phyloP scores from a whole-genome alignment of 1,140 invertebrate genomes.

The Oncopodura yosiiana region DNA sequence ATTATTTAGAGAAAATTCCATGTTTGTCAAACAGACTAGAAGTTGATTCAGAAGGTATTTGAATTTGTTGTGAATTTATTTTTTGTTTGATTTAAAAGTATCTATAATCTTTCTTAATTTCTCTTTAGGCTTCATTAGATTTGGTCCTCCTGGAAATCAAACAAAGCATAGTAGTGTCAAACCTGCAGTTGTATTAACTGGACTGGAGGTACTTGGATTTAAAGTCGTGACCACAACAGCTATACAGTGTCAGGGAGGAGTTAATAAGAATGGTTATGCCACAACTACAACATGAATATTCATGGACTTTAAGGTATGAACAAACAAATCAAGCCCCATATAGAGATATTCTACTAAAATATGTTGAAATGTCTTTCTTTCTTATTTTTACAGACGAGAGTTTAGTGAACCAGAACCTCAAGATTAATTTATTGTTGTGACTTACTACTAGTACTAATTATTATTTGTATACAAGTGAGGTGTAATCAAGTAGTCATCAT shows the following conservation, averaged over 20 bases:
- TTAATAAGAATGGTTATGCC: background rate
- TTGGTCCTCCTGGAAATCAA: slow-evolving; percentile 19
- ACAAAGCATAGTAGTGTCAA: slow-evolving; percentile 20
- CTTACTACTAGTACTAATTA: too few species aligned
- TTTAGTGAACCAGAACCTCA: slow-evolving; percentile 64
- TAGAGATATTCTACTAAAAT: too few species aligned
- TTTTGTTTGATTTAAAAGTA: background rate
- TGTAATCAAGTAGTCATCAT: too few species aligned
- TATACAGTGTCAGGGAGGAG: slow-evolving; percentile 43
- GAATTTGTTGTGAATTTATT: background rate
- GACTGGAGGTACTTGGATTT: slow-evolving; percentile 72
- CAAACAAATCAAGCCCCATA: too few species aligned
- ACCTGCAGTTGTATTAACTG: slow-evolving; percentile 71
- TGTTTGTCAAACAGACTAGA: slow-evolving; percentile 26
- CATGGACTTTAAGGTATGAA: slow-evolving; percentile 80
- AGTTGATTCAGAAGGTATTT: slow-evolving; percentile 30
- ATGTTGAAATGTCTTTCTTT: too few species aligned
- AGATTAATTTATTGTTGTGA: slow-evolving; percentile 37
- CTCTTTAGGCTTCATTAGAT: slow-evolving; percentile 27
- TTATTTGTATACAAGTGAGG: too few species aligned
- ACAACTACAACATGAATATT: slow-evolving; percentile 26
- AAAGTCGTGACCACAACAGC: slow-evolving; percentile 74
- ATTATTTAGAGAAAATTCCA: slow-evolving; percentile 33
- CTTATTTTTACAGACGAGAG: slow-evolving; percentile 66
- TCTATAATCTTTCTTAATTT: background rate